Conservation (phyloP, 2,888 invertebrate species). For the Plusia festucae region DNA sequence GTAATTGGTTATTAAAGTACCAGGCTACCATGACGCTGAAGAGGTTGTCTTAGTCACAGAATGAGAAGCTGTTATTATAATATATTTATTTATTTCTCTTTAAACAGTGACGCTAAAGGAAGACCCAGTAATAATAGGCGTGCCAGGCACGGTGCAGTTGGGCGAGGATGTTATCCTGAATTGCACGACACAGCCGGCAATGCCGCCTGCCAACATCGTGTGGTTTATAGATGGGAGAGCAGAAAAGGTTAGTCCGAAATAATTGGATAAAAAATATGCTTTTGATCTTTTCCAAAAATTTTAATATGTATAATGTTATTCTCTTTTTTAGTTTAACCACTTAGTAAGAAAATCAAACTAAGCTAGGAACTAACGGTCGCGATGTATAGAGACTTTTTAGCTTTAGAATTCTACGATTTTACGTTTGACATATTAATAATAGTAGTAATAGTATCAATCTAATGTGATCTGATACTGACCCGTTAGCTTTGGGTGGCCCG, state of each 20-base stretch:
- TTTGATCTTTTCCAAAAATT: too few relatives aligned
- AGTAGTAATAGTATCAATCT: not conserved
- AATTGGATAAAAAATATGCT: too few relatives aligned
- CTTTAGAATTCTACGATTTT: too few relatives aligned
- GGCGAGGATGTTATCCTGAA: constrained; percentile 81
- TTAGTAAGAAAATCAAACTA: too few relatives aligned
- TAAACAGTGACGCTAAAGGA: constrained; percentile 76
- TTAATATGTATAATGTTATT: too few relatives aligned
- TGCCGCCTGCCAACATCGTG: constrained; percentile 82
- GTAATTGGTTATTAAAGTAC: not conserved
- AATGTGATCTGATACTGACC: not conserved
- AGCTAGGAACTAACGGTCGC: too few relatives aligned
- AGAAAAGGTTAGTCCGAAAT: constrained; percentile 70
- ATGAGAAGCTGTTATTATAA: not conserved
- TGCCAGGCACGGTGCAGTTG: constrained; percentile 77
- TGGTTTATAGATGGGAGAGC: constrained; percentile 84
- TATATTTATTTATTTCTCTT: too few relatives aligned
- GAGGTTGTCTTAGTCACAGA: not conserved
- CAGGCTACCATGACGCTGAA: not conserved
- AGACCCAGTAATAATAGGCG: constrained; percentile 76
- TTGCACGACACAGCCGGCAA: constrained; percentile 79
- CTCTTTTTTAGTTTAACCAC: too few relatives aligned
- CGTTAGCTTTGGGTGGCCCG: not conserved
- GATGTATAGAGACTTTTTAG: too few relatives aligned
- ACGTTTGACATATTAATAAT: not conserved